Conservation (phyloP, 2,888 invertebrate genomes). For the Portevinia maculata region DNA sequence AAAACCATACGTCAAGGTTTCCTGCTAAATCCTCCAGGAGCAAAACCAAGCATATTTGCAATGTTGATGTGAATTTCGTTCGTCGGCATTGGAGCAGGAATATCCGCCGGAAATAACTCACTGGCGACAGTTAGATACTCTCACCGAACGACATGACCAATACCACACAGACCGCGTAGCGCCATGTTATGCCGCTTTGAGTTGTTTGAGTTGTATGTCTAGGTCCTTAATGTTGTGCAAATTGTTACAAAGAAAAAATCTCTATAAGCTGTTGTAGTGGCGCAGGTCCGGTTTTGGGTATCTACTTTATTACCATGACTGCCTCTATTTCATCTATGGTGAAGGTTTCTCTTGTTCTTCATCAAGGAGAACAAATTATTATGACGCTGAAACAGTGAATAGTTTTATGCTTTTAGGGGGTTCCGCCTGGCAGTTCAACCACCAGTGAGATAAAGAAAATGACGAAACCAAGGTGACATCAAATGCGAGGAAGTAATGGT, state of each 20-base stretch:
- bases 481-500: conserved; percentile 3
- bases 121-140: conserved; percentile 49
- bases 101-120: conserved; percentile 52
- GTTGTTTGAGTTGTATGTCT: conserved; percentile 13
- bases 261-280: conserved; percentile 9
- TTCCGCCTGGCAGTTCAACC: conserved; percentile 25
- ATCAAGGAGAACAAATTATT: conserved; percentile 7
- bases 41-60: conserved; percentile 58
- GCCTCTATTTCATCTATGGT: conserved; percentile 3
- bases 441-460: conserved; percentile 16
- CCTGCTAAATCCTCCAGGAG: conserved; percentile 54
- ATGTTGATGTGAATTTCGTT: conserved; percentile 55
- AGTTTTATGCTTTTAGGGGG: conserved; percentile 27
- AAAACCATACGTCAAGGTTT: conserved; percentile 33
- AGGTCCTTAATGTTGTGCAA: conserved; percentile 32
- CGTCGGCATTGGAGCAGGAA: conserved; percentile 29
- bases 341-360: background rate
- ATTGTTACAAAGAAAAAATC: conserved; percentile 8
- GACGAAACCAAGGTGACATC: conserved; percentile 47
- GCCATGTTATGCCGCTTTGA: background rate
- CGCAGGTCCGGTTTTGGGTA: background rate
- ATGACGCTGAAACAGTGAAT: conserved; percentile 1
- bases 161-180: background rate
- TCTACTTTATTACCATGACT: conserved; percentile 23
- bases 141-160: background rate